Percentiles rank a stretch among this genome's conserved stretches.
phyloP scores from a whole-genome alignment of 2,888 invertebrate species.

The Leucophora obtusa region DNA sequence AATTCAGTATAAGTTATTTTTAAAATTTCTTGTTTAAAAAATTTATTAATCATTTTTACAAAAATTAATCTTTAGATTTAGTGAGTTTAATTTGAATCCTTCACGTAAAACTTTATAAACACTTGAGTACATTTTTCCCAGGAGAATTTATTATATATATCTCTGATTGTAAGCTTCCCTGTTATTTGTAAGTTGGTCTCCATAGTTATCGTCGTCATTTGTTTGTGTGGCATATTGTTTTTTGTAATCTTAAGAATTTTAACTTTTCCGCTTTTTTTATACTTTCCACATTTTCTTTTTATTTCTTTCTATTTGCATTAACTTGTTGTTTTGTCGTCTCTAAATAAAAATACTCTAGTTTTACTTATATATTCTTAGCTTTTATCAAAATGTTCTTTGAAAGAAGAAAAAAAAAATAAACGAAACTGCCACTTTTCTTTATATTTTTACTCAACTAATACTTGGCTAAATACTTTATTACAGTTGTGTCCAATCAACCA shows the following conservation, averaged over 20 bases:
- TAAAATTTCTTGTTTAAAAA: no score
- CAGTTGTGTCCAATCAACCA: conserved; percentile 28
- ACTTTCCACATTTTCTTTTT: conserved; percentile 22
- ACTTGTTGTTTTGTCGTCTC: conserved; percentile 31
- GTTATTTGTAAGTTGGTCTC: conserved; percentile 10
- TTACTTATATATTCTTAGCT: conserved; percentile 4
- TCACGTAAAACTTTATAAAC: no score
- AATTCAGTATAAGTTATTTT: no score
- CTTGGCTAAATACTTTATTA: conserved; percentile 27
- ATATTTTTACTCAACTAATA: conserved; percentile 17
- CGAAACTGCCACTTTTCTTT: conserved; percentile 39
- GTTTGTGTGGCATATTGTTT: not conserved
- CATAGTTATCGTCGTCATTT: conserved; percentile 24
- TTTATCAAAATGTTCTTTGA: not conserved
- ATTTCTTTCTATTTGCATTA: conserved; percentile 8
- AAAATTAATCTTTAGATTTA: no score
- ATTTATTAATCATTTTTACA: no score
- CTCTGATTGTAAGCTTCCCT: no score
- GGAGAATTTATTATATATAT: no score
- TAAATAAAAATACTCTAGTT: conserved; percentile 35
- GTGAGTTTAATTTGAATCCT: no score
- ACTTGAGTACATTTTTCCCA: no score
- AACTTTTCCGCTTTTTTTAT: conserved; percentile 41
- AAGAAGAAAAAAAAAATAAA: not conserved
- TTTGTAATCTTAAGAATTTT: conserved; percentile 56